Base-by-base conservation (phyloP, 92 coral and sea anemone species). In the Epizoanthus scotinus region DNA sequence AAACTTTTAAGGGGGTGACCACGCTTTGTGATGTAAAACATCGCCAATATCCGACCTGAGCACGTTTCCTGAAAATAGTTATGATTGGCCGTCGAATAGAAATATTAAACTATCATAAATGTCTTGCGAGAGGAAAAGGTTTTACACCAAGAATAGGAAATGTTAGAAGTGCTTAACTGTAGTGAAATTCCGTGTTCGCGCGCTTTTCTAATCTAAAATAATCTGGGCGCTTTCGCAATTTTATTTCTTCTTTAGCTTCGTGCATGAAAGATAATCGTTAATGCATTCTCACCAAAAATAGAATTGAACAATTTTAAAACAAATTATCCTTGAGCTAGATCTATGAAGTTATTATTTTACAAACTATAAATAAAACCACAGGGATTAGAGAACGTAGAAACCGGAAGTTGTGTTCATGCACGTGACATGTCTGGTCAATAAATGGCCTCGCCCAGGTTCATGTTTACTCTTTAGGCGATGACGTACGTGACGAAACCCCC, bases 11-110 rank as follows among this genome's bases (percentile, higher is more conserved):
- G 97, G 91, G 82, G 88, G 77, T 88, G 81, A 84, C 50, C 50
- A 62, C 29, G 78, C 68, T 85, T 77, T 85, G 79, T 92, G 97
- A 92, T 90, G 97, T 56, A 90, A 89, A 86, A 84, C 78, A 78
- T 68, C 57, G 24, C 80, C 80, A 25, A 21, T 86, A 67, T 84
- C 86, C 74, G 89, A 79, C 65, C 19, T 42, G 67, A 55, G 78
- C 61, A n/a, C 67, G 80, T 28, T 58, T 58, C 80, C 67, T 74
- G 67, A 58, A 57, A 74, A 74, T 58, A 74, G 67, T 59, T 1
- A 75, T 75, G 81, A 38, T 75, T 75, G 79, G 67, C 53, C 20
- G 56, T 56, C 1, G 47, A 38, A 59, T 6, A 20, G 34, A 57
- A 57, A 71, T 22, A 75, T 36, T 36, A 31, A 38, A 15, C 65